phyloP scores from a whole-genome alignment of 2,113 vertebrate species.

The Daubentonia madagascariensis region DNA sequence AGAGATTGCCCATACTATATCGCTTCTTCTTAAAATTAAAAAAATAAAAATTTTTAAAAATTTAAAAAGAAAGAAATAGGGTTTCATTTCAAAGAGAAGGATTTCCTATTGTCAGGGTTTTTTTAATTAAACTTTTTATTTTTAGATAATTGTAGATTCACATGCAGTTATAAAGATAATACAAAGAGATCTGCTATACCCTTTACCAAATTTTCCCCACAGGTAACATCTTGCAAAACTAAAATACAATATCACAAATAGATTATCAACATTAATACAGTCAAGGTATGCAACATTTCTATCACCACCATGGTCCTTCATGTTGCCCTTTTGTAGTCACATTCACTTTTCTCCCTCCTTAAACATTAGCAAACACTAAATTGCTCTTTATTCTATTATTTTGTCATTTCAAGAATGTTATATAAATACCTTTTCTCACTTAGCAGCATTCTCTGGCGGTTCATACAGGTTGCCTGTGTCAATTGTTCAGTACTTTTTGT shows the following conservation, averaged over 20 bases:
- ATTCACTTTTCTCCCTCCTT: neutral
- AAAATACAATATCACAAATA: neutral
- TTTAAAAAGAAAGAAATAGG: neutral
- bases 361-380: neutral
- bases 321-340: neutral
- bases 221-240: neutral
- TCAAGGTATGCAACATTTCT: neutral
- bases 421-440: neutral
- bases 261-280: neutral
- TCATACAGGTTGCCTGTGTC: neutral
- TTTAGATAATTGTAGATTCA: neutral
- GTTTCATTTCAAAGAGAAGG: neutral
- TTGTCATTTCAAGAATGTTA: neutral
- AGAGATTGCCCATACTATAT: neutral
- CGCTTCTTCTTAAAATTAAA: conserved; percentile 20
- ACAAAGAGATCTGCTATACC: neutral
- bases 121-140: neutral
- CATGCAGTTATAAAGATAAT: neutral
- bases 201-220: neutral
- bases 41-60: neutral
- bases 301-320: neutral
- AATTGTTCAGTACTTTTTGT: neutral
- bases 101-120: neutral
- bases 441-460: neutral
- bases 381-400: neutral